Percentiles rank a stretch among this genome's conserved stretches.
Evolutionary conservation across 2,113 vertebrate genomes (phyloP).

Genomic region (Protobothrops mucrosquamatus): DNA sequence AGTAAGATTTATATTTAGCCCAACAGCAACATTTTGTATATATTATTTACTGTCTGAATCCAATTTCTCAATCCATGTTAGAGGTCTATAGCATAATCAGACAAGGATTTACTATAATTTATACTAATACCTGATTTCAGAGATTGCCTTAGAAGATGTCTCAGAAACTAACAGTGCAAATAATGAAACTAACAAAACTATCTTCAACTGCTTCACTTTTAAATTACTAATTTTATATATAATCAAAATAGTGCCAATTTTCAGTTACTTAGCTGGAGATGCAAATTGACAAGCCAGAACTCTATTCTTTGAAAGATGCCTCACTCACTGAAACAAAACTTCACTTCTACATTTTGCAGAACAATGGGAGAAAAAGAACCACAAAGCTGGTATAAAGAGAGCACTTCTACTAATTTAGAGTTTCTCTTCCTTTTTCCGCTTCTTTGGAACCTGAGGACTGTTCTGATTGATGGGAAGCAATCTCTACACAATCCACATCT

Average conservation of each 20-base stretch:
- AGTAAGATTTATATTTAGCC: conserved; percentile 76
- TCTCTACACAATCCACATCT: too few relatives aligned
- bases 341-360: conserved; percentile 41
- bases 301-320: conserved; percentile 47
- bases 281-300: conserved; percentile 62
- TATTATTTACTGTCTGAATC: conserved; percentile 74
- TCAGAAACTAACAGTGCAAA: conserved; percentile 62
- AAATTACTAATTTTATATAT: conserved; percentile 79
- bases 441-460: too few relatives aligned
- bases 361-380: conserved; percentile 41
- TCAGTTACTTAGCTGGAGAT: conserved; percentile 72
- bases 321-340: conserved; percentile 36
- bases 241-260: conserved; percentile 74
- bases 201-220: conserved; percentile 78
- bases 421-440: neutral
- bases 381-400: conserved; percentile 19
- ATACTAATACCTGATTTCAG: conserved; percentile 75
- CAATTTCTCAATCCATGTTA: conserved; percentile 73
- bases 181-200: conserved; percentile 77
- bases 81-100: conserved; percentile 79
- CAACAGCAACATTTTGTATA: conserved; percentile 76
- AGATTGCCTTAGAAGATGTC: conserved; percentile 69
- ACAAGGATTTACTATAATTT: conserved; percentile 76
- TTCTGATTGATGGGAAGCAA: too few relatives aligned
- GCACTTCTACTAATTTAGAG: conserved; percentile 6